phyloP scores from a whole-genome alignment of 2,797 vertebrate genomes.

The Hybognathus amarus region DNA sequence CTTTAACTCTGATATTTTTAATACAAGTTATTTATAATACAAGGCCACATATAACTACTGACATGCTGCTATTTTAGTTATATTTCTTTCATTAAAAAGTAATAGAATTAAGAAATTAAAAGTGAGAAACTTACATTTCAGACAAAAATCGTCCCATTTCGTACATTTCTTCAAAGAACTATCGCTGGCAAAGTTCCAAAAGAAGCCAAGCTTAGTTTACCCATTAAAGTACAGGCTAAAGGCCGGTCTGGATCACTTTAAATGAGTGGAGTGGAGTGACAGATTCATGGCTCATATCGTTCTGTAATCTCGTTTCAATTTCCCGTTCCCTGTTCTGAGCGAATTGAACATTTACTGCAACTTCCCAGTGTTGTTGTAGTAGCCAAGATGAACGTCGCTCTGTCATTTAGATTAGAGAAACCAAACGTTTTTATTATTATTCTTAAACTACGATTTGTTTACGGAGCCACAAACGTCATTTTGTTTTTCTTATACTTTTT shows the following conservation, averaged over 20 bases:
- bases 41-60: not conserved
- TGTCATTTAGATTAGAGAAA: not conserved
- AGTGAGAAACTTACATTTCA: not conserved
- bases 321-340: not conserved
- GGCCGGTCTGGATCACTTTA: not conserved
- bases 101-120: not conserved
- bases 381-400: no score
- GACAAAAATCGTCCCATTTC: not conserved
- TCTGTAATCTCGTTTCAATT: not conserved
- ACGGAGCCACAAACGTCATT: slow-evolving; percentile 72
- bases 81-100: not conserved
- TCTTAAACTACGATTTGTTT: not conserved
- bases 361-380: not conserved
- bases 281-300: not conserved
- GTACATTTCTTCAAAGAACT: not conserved
- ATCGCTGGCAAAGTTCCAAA: not conserved
- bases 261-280: not conserved
- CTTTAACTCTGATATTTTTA: no score
- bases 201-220: not conserved
- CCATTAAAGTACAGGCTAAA: not conserved
- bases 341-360: not conserved
- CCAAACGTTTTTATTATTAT: not conserved
- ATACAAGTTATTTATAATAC: not conserved
- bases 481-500: slow-evolving; percentile 72
- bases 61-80: not conserved